Evolutionary conservation across 2,797 vertebrate genomes (phyloP).

Genomic region (Australoheros facetus): DNA sequence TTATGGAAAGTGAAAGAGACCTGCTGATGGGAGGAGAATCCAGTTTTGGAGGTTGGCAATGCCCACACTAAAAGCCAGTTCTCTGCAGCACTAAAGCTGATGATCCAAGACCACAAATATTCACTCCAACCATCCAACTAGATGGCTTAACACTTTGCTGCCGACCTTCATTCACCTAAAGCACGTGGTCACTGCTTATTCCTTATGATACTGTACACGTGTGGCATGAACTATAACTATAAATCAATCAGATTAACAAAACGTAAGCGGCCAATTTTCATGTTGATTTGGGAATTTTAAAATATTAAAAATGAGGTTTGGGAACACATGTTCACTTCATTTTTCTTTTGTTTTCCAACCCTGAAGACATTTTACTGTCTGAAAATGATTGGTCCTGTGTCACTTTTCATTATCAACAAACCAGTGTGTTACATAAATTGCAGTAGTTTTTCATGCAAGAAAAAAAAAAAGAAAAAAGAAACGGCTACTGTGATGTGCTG

Average conservation of each 20-base stretch:
- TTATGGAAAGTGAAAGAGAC: conserved; percentile 54
- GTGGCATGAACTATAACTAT: background rate
- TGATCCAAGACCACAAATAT: conserved; percentile 56
- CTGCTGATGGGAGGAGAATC: conserved; percentile 12
- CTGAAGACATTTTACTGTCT: background rate
- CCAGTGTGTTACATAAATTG: background rate
- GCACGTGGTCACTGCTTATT: background rate
- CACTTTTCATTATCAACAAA: background rate
- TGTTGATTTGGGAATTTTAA: background rate
- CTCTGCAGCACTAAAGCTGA: conserved; percentile 75
- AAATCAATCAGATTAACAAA: background rate
- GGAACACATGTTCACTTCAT: background rate
- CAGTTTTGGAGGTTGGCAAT: conserved; percentile 11
- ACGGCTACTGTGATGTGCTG: background rate
- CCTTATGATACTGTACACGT: background rate
- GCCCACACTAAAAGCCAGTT: conserved; percentile 45
- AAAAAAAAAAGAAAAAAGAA: background rate
- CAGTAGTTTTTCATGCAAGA: background rate
- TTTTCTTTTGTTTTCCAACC: background rate
- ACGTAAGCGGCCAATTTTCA: conserved; percentile 5
- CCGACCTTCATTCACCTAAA: conserved; percentile 63
- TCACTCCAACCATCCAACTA: conserved; percentile 21
- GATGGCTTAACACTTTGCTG: conserved; percentile 63
- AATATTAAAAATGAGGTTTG: background rate
- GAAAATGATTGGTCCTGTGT: background rate